phyloP scores from a whole-genome alignment of 2,113 vertebrate species.

The Prochilodus magdalenae region DNA sequence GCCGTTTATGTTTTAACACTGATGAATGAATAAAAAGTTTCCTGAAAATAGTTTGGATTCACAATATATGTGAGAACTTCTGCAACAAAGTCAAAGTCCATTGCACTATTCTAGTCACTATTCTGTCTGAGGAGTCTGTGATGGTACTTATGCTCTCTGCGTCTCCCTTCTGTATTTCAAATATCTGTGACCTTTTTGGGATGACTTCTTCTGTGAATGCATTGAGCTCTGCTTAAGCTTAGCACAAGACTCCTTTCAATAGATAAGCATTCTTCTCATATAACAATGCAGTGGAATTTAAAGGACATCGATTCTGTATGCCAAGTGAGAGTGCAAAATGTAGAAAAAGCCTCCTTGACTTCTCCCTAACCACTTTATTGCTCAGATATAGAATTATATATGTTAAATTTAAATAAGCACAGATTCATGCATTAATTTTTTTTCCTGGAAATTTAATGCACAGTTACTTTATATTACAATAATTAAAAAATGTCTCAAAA shows the following conservation, averaged over 20 bases:
- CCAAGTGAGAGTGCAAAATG: too few relatives aligned
- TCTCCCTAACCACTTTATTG: background rate
- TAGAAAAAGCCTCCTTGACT: background rate
- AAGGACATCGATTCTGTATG: background rate
- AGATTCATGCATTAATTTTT: too few relatives aligned
- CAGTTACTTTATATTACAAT: too few relatives aligned
- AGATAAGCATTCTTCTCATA: conserved; percentile 7
- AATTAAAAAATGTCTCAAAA: too few relatives aligned
- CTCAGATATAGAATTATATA: background rate
- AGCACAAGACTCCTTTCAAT: background rate
- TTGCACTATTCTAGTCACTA: background rate
- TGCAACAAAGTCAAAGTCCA: background rate
- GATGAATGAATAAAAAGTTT: background rate
- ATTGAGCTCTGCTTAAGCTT: conserved; percentile 5
- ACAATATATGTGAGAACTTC: background rate
- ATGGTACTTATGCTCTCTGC: background rate
- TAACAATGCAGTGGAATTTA: background rate
- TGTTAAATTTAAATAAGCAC: too few relatives aligned
- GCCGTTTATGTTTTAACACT: too few relatives aligned
- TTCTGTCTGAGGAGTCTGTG: background rate
- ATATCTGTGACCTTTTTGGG: conserved; percentile 53
- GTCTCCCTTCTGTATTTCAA: background rate
- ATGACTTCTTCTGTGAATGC: conserved; percentile 39
- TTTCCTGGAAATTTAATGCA: too few relatives aligned
- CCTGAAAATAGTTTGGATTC: background rate